Conservation (phyloP, 2,797 vertebrate genomes). For the Halcyon chelicuti region DNA sequence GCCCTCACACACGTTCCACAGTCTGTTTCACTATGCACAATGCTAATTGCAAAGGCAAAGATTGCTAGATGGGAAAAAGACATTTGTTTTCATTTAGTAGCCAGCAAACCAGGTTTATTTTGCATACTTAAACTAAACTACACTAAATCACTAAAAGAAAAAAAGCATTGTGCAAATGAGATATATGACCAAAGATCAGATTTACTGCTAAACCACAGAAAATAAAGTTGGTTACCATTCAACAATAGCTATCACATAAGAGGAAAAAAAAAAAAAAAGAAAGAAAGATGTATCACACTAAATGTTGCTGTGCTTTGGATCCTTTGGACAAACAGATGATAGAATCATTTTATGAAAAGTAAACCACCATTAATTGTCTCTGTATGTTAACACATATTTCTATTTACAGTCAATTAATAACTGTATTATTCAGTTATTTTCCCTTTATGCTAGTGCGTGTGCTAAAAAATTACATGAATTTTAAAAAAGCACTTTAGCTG, state of each 20-base stretch:
- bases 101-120: neutral
- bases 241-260: neutral
- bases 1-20: neutral
- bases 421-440: neutral
- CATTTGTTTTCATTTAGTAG: constrained; percentile 35
- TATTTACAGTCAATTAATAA: neutral
- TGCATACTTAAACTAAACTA: constrained; percentile 20
- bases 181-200: neutral
- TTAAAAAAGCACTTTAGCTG: neutral
- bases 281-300: neutral
- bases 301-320: neutral
- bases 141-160: neutral
- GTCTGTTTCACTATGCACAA: neutral
- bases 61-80: neutral
- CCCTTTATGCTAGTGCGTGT: neutral
- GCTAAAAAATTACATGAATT: neutral
- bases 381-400: neutral
- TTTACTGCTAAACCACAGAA: neutral
- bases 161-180: neutral
- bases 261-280: neutral
- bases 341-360: neutral
- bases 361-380: neutral
- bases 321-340: neutral
- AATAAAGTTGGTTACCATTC: neutral
- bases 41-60: neutral